Base-by-base conservation (phyloP, 2,113 vertebrate species). In the Porphyrio hochstetteri region DNA sequence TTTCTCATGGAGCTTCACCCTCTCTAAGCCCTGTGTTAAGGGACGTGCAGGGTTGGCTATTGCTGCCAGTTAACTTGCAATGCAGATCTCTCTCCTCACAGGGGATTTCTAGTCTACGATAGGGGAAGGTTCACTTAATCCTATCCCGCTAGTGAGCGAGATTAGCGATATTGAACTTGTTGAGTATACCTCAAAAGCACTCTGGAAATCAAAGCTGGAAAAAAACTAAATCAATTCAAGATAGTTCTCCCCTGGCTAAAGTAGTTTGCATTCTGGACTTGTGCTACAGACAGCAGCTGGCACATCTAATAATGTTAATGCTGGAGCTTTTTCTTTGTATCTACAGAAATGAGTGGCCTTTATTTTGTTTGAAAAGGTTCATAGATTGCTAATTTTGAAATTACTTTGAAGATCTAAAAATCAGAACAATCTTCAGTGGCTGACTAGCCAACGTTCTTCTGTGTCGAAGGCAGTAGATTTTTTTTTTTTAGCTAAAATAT, bases 171-270 rank as follows among this genome's bases (percentile, higher is more conserved):
- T 25, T 29, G 25, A 8, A 33, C 44, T 83, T 71, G 4, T 14
- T 46, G 31, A 48, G 16, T 55, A 16, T 80, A 65, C n/a, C 24
- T 84, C 31, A 2, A 42, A 55, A 86, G 48, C 21, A 16, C 5
- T 35, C 64, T 78, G 53, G 48, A 68, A 86, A 35, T 7, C 16
- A 29, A 83, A 77, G 38, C 17, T 76, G 3, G 50, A 77, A 82
- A 44, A 35, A 19, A 1, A 5, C 1, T 0, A 29, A 70, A 55
- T 33, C 12, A 18, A 5, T 10, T 60, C 19, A 31, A 24, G n/a
- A 10, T 71, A 20, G 2, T 76, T 92, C 60, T 83, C 33, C 64
- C 33, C 27, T 74, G 38, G 10, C 31, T 82, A 11, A 76, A 35
- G 33, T 55, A 31, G 31, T 12, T 76, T 72, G 52, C 7, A 2